Conservation (phyloP, 2,888 invertebrate species). For the Scelioninae gen. 2 region DNA sequence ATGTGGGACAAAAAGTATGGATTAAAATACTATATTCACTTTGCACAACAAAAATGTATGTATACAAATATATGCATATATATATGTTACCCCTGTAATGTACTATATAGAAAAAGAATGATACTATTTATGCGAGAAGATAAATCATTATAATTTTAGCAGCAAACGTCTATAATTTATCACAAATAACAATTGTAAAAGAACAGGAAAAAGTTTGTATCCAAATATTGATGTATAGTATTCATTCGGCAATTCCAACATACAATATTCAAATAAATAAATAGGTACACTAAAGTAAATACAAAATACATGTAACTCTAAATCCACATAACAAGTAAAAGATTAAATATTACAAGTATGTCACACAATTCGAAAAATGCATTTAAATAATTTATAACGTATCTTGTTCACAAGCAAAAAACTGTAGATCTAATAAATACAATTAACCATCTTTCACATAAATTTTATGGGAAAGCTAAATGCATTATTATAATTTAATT, state of each 20-base stretch:
- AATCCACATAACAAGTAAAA: no score
- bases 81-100: no score
- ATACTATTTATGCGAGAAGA: slow-evolving; percentile 1
- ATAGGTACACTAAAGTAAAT: background rate
- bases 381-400: background rate
- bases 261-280: background rate
- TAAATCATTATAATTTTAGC: slow-evolving; percentile 3
- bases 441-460: background rate
- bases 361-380: no score
- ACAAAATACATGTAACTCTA: background rate
- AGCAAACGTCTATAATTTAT: background rate
- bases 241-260: background rate
- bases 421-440: slow-evolving; percentile 2
- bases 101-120: slow-evolving; percentile 13
- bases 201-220: no score
- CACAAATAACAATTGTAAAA: background rate
- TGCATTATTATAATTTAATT: background rate
- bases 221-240: no score
- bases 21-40: slow-evolving; percentile 7
- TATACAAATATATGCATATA: background rate
- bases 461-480: slow-evolving; percentile 1
- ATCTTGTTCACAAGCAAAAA: background rate
- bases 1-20: slow-evolving; percentile 8
- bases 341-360: no score
- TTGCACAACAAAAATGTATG: background rate